Evolutionary conservation across 2,797 vertebrate genomes (phyloP).

Genomic region (Danio jaintianensis): DNA sequence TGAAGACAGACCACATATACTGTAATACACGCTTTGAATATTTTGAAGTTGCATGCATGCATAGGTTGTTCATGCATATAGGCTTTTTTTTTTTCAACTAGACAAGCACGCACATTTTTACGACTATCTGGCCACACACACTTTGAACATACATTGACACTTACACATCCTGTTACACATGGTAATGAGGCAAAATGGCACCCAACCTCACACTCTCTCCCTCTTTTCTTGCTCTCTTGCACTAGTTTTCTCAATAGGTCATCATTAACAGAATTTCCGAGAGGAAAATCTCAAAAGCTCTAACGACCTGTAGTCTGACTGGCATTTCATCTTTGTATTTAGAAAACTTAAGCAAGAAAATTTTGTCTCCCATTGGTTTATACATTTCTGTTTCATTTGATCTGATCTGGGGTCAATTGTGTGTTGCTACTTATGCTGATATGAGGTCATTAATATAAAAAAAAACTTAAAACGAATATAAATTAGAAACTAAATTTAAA

Average conservation of each 20-base stretch:
- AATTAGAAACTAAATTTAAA: no score
- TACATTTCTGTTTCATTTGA: no score
- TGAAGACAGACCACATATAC: neutral
- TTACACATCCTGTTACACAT: conserved; percentile 12
- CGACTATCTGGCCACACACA: neutral
- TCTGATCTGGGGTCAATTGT: no score
- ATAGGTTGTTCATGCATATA: neutral
- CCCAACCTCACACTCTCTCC: conserved; percentile 2
- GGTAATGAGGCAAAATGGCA: conserved; percentile 41
- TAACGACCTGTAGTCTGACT: neutral
- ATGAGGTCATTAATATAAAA: no score
- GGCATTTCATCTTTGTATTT: neutral
- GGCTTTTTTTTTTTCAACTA: neutral
- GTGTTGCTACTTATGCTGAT: no score
- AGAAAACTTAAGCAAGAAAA: no score
- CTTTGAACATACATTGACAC: conserved; percentile 22
- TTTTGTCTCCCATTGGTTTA: no score
- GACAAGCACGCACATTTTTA: neutral
- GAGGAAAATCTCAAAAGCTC: conserved; percentile 38
- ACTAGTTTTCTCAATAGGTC: conserved; percentile 23
- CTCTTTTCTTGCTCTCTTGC: conserved; percentile 1
- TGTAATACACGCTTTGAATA: neutral
- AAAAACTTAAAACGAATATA: no score
- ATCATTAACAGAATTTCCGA: conserved; percentile 35
- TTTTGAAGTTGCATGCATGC: neutral